Base-by-base conservation (phyloP, 2,113 vertebrate species). In the Leptosomus discolor region DNA sequence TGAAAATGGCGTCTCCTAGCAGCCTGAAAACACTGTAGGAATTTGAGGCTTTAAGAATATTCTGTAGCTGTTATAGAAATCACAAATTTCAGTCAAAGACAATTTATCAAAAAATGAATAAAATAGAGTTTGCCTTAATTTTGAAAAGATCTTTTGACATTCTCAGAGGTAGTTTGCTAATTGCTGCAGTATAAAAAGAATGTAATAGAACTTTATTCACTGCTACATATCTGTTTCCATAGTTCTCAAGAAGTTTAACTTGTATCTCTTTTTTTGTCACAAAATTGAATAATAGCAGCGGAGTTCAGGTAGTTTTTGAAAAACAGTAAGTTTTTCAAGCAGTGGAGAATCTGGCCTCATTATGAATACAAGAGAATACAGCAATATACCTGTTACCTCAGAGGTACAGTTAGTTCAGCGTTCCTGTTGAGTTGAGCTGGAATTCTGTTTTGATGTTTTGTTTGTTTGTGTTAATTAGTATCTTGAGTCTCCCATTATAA, bases 1-100 rank as follows among this genome's bases (percentile, higher is more conserved):
- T 95, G 71, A 93, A 96, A 97, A 88, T 85, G 36, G 68, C 73
- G 68, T 97, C 81, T 96, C 79, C 88, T 90, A 86, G 83, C 56
- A 95, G 73, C 88, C 80, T 51, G 71, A 71, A 98, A 97, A 87
- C 36, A 67, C 80, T 88, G 70, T 32, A 96, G 87, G 93, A 98
- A 97, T 97, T 71, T 64, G 78, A 90, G 78, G 68, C 92, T 96
- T 97, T 80, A 92, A 84, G 82, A 97, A 95, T 96, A 92, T 97
- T 96, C 88, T 94, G 78, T 92, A 81, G 51, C 92, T 88, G 68
- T 95, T 97, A 90, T 9, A 46, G 77, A 97, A 97, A 84, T 88
- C 12, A 18, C 67, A 79, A 36, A 73, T 76, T 90, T 83, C 43
- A 79, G 46, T 94, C 74, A 83, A 96, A 96, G 70, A 78, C 30